Base-by-base conservation (phyloP, 2,888 invertebrate species). In the Pachliopta kotzebuea region DNA sequence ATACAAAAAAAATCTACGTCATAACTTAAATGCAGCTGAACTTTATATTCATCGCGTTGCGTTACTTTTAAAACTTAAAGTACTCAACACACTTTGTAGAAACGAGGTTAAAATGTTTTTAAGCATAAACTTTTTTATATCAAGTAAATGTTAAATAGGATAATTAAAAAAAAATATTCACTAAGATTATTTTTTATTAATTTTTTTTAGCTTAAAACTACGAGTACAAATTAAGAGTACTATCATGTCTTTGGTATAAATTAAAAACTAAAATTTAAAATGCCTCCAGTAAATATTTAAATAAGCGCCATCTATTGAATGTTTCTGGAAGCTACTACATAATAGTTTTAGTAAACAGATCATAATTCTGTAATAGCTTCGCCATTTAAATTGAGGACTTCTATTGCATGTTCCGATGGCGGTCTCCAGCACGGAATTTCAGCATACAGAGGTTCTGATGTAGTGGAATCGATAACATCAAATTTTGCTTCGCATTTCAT, bases 371-470 rank as follows among this genome's bases (percentile, higher is more conserved):
- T 92, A 3, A 92, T 84, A 6, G 92, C 92, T 80, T 92, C 92
- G 18, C 90, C 91, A 68, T 89, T 90, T 42, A 84, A 67, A 69
- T 88, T 90, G 23, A 91, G 76, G 21, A 89, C 80, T 78, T 88
- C 91, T 67, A 87, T 78, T 1, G 90, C 88, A 70, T 88, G 88
- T 72, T 88, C 90, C n/a, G 89, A 89, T 26, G 87, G 86, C 42
- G 91, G 89, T 74, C 86, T 76, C 90, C 89, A 92, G 69, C 86
- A 88, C 56, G 95, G 94, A 67, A 95, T 95, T 84, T 95, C 95
- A 67, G 94, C 95, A 74, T 95, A 95, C 26, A 95, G 81, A 58
- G 94, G 95, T 76, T 95, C 94, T 3, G 86, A 81, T 37, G 84
- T 88, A 0, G 85, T 83, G 29, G 75, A 78, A 69, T 90, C 89